A percentile compares a stretch with the other conserved stretches of the same genome.
These are phyloP conservation scores for Gasteruption jaculator DNA, from an alignment of 2,888 invertebrate species.

Conservation along the genomic window DNA sequence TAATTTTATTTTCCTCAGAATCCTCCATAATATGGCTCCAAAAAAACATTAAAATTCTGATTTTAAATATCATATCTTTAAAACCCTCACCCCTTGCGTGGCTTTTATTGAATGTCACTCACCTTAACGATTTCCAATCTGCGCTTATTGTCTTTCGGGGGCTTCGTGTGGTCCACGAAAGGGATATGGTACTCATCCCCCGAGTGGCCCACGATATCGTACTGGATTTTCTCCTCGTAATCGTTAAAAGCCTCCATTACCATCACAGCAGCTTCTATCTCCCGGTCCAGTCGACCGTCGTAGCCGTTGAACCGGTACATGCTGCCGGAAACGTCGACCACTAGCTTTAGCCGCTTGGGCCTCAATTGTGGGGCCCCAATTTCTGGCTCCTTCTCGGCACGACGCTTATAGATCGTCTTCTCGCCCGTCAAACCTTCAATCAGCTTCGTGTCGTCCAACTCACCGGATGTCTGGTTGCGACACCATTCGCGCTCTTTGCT, in stretches of 20 bases:
- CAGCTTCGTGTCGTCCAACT: constrained; percentile 90
- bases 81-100: no score
- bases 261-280: constrained; percentile 84
- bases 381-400: constrained; percentile 84
- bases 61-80: no score
- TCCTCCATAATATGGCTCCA: no score
- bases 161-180: constrained; percentile 64
- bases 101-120: constrained; percentile 25
- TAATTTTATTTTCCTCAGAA: no score
- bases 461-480: constrained; percentile 90
- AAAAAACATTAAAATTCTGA: no score
- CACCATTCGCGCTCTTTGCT: constrained; percentile 93
- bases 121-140: constrained; percentile 73
- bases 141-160: constrained; percentile 85
- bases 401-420: constrained; percentile 80
- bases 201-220: constrained; percentile 92
- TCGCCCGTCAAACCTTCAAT: constrained; percentile 94
- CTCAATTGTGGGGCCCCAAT: constrained; percentile 80
- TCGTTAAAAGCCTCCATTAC: constrained; percentile 89
- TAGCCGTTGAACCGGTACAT: constrained; percentile 97
- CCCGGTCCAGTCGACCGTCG: constrained; percentile 87
- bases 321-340: constrained; percentile 92
- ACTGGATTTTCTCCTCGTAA: constrained; percentile 82
- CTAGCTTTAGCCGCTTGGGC: constrained; percentile 81
- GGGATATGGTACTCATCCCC: constrained; percentile 79